Evolutionary conservation across 2,888 invertebrate genomes (phyloP), one percentile per base, ranked within the genome.

Genomic region (Perizoma flavofasciatum): DNA sequence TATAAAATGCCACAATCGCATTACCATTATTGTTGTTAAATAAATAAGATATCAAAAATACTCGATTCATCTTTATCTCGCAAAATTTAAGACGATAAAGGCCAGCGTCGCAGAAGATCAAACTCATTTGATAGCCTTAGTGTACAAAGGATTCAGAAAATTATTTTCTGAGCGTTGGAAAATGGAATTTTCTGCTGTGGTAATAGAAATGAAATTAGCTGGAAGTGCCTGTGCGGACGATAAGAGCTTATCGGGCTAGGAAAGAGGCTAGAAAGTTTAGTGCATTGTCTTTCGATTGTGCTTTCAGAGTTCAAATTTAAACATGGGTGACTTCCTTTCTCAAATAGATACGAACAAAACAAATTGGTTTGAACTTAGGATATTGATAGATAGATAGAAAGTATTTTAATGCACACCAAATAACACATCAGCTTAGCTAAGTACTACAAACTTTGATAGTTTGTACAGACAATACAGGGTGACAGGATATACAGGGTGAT

Each of bases 111-210:
- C 70, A 71, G 73, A 73, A 71, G 78, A 79, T 78, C 74, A 77
- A 75, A 78, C 75, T 76, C 75, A 80, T 77, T 73, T 74, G 79
- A 79, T 75, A 77, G 72, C 73, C 70, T 72, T 70, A 67, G 63
- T 55, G 55, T 69, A 74, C 76, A 78, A 78, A 76, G 71, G 71
- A 61, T 60, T 70, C 63, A 64, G 71, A 74, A 74, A 77, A 74
- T 71, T 67, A 76, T 77, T 72, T 72, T 61, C 59, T 53, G 59
- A 53, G 9, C 53, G 44, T 44, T 59, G 69, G 51, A 66, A 76
- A 72, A 65, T 75, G 65, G 43, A 55, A 67, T 70, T 62, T 73
- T 71, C 58, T 47, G 39, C 49, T 51, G 64, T 56, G 40, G 45
- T 40, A 65, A 76, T 71, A 76, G 65, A 70, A 70, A 68, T 70